phyloP scores from a whole-genome alignment of 2,113 vertebrate species.

The Forbesichthys agassizii region DNA sequence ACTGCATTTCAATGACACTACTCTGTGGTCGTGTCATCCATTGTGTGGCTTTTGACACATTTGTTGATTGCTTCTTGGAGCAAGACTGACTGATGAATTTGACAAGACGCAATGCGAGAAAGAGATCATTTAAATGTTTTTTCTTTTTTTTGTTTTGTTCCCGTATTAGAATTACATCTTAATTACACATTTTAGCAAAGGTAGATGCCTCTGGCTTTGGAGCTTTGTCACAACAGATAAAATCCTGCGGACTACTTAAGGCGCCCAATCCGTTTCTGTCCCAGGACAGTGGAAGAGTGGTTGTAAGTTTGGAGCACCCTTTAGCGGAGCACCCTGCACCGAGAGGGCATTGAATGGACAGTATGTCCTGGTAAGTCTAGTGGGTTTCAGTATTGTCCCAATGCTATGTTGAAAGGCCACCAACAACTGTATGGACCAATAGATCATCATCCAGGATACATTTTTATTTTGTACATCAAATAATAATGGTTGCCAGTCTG shows the following conservation, averaged over 20 bases:
- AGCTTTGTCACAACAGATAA: slow-evolving; percentile 34
- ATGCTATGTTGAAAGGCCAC: slow-evolving; percentile 52
- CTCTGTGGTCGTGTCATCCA: neutral
- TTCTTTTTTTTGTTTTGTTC: neutral
- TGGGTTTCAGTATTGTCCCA: slow-evolving; percentile 66
- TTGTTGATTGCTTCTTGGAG: neutral
- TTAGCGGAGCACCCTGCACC: slow-evolving; percentile 58
- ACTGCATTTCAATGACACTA: neutral
- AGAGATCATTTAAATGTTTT: neutral
- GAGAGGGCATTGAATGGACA: slow-evolving; percentile 67
- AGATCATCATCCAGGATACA: neutral
- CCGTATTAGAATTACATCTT: too few relatives aligned
- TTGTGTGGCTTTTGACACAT: neutral
- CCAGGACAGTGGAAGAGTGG: slow-evolving; percentile 62
- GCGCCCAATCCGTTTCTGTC: slow-evolving; percentile 70
- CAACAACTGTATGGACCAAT: slow-evolving; percentile 31
- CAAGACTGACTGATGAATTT: neutral
- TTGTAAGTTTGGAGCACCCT: slow-evolving; percentile 72
- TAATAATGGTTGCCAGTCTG: neutral
- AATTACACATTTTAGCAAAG: neutral
- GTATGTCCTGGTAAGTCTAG: slow-evolving; percentile 74
- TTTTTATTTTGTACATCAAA: neutral
- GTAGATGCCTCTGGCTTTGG: neutral
- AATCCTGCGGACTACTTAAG: slow-evolving; percentile 47
- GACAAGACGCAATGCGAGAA: neutral